Evolutionary conservation across 2,113 vertebrate species (phyloP).

Genomic region (Hippocampus guttulatus): DNA sequence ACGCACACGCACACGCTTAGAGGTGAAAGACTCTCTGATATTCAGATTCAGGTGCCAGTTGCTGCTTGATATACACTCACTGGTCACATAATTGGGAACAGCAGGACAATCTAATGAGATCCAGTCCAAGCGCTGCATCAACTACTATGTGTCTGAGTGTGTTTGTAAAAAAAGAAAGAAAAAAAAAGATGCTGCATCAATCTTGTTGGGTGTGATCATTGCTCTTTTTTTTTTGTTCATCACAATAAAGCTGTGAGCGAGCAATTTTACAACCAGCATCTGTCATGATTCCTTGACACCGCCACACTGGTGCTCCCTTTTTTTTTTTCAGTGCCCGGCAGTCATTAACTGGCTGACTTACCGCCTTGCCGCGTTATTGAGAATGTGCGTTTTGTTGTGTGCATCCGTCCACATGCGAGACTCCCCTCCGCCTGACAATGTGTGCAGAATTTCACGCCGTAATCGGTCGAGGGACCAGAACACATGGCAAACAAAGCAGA

Average conservation of each 20-base stretch:
- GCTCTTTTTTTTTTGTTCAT: conserved; percentile 34
- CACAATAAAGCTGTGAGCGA: conserved; percentile 61
- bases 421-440: conserved; percentile 50
- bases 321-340: conserved; percentile 24
- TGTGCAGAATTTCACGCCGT: conserved; percentile 56
- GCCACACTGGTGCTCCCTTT: conserved; percentile 31
- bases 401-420: conserved; percentile 45
- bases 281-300: conserved; percentile 54
- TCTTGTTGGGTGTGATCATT: conserved; percentile 43
- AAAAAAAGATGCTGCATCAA: conserved; percentile 48
- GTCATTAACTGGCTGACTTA: conserved; percentile 55
- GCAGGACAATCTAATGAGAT: background rate
- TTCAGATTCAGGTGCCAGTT: conserved; percentile 44
- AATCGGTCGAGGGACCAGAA: conserved; percentile 57
- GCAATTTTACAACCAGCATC: conserved; percentile 62
- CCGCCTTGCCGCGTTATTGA: conserved; percentile 34
- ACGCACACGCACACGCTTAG: conserved; percentile 1
- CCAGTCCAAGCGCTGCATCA: background rate
- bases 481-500: conserved; percentile 56
- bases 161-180: conserved; percentile 28
- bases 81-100: background rate
- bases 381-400: conserved; percentile 35
- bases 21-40: conserved; percentile 43
- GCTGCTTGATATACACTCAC: conserved; percentile 36
- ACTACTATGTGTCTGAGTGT: conserved; percentile 9